Percentiles rank a stretch among this genome's conserved stretches.
These are phyloP conservation scores for Limnephilus auricula DNA, from an alignment of 2,888 invertebrate genomes.

Conservation along the genomic window DNA sequence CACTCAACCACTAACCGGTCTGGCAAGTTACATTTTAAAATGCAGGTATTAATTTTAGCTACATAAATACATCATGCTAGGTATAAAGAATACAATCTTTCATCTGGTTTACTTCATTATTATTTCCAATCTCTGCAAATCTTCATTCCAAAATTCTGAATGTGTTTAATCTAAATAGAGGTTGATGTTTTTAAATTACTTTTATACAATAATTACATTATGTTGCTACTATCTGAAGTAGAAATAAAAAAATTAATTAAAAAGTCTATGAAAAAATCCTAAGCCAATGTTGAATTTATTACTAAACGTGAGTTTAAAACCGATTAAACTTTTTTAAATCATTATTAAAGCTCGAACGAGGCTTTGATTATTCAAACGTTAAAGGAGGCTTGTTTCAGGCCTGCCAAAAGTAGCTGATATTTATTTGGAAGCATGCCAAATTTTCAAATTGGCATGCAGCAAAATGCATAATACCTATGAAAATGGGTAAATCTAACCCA, in stretches of 20 bases:
- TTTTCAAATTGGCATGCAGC: not conserved
- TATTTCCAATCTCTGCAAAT: too few relatives aligned
- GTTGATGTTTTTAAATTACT: too few relatives aligned
- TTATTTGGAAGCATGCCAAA: slow-evolving; percentile 34
- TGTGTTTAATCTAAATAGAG: too few relatives aligned
- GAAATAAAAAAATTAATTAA: not conserved
- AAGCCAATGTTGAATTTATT: not conserved
- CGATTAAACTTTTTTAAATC: not conserved
- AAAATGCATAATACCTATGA: not conserved
- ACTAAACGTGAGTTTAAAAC: not conserved
- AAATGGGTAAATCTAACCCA: not conserved
- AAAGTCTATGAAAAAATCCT: not conserved
- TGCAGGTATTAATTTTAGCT: too few relatives aligned
- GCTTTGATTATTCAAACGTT: not conserved
- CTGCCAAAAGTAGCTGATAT: slow-evolving; percentile 35
- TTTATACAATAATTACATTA: too few relatives aligned
- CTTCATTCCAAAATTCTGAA: too few relatives aligned
- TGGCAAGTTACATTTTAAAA: too few relatives aligned
- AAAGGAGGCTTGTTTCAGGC: not conserved
- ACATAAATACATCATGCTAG: too few relatives aligned
- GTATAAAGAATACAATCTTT: too few relatives aligned
- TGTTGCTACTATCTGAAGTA: too few relatives aligned
- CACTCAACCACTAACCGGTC: too few relatives aligned
- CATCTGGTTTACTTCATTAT: too few relatives aligned
- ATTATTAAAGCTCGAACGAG: not conserved